Conservation (phyloP, 2,113 vertebrate genomes). For the Xiphias gladius region DNA sequence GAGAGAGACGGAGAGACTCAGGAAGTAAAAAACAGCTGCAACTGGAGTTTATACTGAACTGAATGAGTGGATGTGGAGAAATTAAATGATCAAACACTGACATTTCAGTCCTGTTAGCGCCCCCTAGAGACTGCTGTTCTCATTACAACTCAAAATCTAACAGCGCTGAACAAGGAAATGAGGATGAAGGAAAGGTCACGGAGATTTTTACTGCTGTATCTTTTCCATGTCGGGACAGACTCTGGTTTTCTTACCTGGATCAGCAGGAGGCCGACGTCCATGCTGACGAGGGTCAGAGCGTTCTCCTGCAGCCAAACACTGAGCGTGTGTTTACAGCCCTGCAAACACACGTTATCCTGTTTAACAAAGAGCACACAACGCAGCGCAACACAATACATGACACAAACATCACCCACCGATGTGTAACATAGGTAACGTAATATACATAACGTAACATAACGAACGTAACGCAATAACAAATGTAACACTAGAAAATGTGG, state of each 20-base stretch:
- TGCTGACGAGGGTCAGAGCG: slow-evolving; percentile 56
- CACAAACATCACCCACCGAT: no score
- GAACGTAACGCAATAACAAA: no score
- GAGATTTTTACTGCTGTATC: not conserved
- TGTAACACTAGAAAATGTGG: no score
- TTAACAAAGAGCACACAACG: not conserved
- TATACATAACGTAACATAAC: no score
- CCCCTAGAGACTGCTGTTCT: not conserved
- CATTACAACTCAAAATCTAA: not conserved
- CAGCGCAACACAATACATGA: no score
- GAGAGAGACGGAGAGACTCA: not conserved
- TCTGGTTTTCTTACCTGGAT: slow-evolving; percentile 66
- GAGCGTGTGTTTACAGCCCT: slow-evolving; percentile 73
- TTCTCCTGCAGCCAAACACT: slow-evolving; percentile 73
- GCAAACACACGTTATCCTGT: slow-evolving; percentile 4
- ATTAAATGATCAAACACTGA: no score
- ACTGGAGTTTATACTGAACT: not conserved
- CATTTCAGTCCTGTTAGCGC: not conserved
- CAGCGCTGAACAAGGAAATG: no score
- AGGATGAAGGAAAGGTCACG: no score
- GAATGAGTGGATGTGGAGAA: not conserved
- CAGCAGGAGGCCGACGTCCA: slow-evolving; percentile 67
- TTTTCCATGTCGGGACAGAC: not conserved
- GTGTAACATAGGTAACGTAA: no score
- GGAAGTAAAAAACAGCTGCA: no score